These are phyloP conservation scores for Xenus cinereus DNA, from an alignment of 2,113 vertebrate genomes.

Conservation along the genomic window DNA sequence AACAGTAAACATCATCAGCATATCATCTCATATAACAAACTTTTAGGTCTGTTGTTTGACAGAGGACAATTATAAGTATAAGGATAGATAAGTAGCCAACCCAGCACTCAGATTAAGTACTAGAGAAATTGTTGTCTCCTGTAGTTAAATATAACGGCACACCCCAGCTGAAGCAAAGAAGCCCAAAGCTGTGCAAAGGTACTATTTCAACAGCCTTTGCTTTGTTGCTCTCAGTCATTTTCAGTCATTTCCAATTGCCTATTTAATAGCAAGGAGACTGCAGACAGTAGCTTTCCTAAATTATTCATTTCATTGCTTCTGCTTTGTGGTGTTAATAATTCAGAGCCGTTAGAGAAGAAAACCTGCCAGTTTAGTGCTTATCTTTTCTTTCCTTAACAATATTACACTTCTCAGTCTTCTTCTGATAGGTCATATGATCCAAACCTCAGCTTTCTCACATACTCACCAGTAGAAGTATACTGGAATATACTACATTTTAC, in stretches of 20 bases:
- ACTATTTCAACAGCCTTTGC: background rate
- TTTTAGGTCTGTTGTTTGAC: background rate
- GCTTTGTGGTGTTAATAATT: constrained; percentile 53
- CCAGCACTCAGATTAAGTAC: background rate
- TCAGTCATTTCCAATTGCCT: background rate
- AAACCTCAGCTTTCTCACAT: background rate
- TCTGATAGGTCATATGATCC: background rate
- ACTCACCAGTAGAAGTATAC: background rate
- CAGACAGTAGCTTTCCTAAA: constrained; percentile 33
- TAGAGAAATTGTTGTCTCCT: background rate
- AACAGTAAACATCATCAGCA: background rate
- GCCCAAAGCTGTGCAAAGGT: background rate
- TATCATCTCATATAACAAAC: background rate
- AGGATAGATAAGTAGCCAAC: background rate
- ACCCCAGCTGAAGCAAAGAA: background rate
- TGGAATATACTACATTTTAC: background rate
- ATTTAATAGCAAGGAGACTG: constrained; percentile 16
- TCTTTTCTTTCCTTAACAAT: background rate
- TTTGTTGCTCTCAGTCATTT: background rate
- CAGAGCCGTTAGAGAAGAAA: background rate
- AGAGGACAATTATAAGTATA: background rate
- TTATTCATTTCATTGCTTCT: constrained; percentile 46
- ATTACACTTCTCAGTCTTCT: background rate
- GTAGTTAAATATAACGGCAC: background rate
- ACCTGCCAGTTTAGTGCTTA: background rate